Evolutionary conservation across 2,888 invertebrate genomes (phyloP).

Genomic region (Zaprionus lineosus): DNA sequence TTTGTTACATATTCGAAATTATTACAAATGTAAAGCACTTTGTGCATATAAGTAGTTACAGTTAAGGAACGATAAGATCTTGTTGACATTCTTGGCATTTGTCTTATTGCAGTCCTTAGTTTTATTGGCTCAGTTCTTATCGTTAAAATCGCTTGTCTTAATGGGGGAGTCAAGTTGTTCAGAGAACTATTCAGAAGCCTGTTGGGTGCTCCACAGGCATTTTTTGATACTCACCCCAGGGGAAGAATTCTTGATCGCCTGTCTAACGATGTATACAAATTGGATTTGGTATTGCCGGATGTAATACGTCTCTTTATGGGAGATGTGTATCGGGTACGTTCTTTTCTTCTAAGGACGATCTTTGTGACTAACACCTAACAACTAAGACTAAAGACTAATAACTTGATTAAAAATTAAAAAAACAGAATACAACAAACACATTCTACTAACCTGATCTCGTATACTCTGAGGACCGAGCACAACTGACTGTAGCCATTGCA

Average conservation of each 20-base stretch:
- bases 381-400: constrained; percentile 1
- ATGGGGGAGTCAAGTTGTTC: constrained; percentile 84
- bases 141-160: constrained; percentile 84
- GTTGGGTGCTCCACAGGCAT: constrained; percentile 84
- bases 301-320: constrained; percentile 58
- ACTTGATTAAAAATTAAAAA: constrained; percentile 36
- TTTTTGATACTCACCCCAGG: constrained; percentile 86
- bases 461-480: constrained; percentile 4
- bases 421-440: no score
- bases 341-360: no score
- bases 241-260: constrained; percentile 87
- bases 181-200: constrained; percentile 83
- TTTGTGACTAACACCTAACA: constrained; percentile 55
- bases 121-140: constrained; percentile 71
- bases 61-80: no score
- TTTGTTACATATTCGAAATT: no score
- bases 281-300: constrained; percentile 84
- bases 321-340: constrained; percentile 79
- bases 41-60: no score
- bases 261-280: constrained; percentile 84
- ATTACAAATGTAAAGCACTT: no score
- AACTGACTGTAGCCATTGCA: neutral
- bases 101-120: constrained; percentile 62
- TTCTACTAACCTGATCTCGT: constrained; percentile 14
- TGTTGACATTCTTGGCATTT: no score